A percentile compares a stretch with the other conserved stretches of the same genome.
Evolutionary conservation across 2,888 invertebrate genomes (phyloP).

Genomic region (Myopa testacea): DNA sequence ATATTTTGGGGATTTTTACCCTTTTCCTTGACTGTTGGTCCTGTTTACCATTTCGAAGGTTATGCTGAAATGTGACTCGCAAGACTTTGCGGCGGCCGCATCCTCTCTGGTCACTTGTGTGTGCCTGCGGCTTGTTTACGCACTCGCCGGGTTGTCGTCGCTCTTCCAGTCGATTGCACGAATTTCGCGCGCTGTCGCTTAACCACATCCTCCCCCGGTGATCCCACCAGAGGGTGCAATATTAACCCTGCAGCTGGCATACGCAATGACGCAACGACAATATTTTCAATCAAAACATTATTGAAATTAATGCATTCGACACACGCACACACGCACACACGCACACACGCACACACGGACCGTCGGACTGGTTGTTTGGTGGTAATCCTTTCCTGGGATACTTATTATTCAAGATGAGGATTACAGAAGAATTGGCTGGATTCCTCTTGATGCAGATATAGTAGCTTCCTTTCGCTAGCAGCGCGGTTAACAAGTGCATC

Average conservation of each 20-base stretch:
- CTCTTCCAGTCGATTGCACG: conserved; percentile 30
- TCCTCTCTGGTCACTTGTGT: conserved; percentile 9
- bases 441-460: not conserved
- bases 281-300: conserved; percentile 38
- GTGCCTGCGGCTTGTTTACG: conserved; percentile 15
- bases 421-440: conserved; percentile 1
- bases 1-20: not conserved
- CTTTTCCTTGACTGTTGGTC: not conserved
- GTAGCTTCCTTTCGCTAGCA: not conserved
- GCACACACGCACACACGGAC: not conserved
- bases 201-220: conserved; percentile 1
- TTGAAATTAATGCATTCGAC: conserved; percentile 28
- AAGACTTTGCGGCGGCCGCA: not conserved
- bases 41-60: not conserved
- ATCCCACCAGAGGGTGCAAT: conserved; percentile 18
- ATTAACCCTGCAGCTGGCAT: conserved; percentile 14
- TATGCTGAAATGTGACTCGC: not conserved
- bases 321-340: not conserved
- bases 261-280: conserved; percentile 27
- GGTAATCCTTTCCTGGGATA: conserved; percentile 10
- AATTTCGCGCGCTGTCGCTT: conserved; percentile 34
- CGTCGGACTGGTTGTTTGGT: not conserved
- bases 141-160: conserved; percentile 30
- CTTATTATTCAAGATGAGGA: conserved; percentile 15
- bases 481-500: not conserved